A percentile compares a stretch with the other conserved stretches of the same genome.
Conservation (phyloP, 2,113 vertebrate genomes). For the Austrofundulus limnaeus region DNA sequence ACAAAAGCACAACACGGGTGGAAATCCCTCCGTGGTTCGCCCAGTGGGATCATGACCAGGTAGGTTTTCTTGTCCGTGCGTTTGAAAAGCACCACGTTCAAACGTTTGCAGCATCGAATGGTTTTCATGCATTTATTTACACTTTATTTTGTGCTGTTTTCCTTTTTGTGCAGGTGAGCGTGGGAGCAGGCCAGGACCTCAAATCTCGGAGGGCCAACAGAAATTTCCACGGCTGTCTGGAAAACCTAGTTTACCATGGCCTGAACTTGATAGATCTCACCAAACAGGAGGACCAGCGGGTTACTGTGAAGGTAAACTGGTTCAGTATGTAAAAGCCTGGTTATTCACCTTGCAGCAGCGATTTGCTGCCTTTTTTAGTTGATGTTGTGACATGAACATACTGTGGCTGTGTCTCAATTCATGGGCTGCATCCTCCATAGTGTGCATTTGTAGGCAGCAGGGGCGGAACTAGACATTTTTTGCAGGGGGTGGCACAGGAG, state of each 20-base stretch:
- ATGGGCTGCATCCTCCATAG: too few relatives aligned
- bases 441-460: too few relatives aligned
- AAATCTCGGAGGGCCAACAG: slow-evolving; percentile 76
- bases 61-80: slow-evolving; percentile 42
- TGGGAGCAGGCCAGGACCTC: slow-evolving; percentile 83
- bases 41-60: slow-evolving; percentile 87
- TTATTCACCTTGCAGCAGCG: too few relatives aligned
- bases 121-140: too few relatives aligned
- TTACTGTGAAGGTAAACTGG: slow-evolving; percentile 81
- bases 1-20: slow-evolving; percentile 83
- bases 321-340: too few relatives aligned
- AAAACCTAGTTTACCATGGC: slow-evolving; percentile 89
- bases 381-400: too few relatives aligned
- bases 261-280: slow-evolving; percentile 85
- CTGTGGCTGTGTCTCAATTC: too few relatives aligned
- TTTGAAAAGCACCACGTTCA: neutral
- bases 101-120: neutral
- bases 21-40: slow-evolving; percentile 79
- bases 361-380: too few relatives aligned
- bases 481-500: too few relatives aligned
- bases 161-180: slow-evolving; percentile 84
- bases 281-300: slow-evolving; percentile 77
- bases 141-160: neutral
- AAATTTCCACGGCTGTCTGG: slow-evolving; percentile 90
- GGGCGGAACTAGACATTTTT: too few relatives aligned